phyloP scores from a whole-genome alignment of 2,797 vertebrate species.

The Myripristis jacobus region DNA sequence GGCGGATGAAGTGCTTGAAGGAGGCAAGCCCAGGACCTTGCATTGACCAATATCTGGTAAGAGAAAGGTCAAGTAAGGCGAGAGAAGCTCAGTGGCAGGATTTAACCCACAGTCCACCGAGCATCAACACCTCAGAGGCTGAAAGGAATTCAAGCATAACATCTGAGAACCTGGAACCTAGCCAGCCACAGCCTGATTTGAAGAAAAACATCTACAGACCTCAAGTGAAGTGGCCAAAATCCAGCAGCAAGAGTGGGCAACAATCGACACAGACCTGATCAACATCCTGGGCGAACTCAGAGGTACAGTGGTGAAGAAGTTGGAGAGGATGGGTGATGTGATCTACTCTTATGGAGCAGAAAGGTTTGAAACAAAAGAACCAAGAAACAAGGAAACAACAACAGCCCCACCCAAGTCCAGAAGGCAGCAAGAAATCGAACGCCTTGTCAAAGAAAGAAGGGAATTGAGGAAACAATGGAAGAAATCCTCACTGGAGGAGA shows the following conservation, averaged over 20 bases:
- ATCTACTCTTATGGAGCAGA: neutral
- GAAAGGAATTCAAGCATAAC: neutral
- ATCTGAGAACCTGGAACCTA: constrained; percentile 3
- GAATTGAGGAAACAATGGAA: neutral
- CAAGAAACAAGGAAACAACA: neutral
- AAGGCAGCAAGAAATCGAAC: neutral
- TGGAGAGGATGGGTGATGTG: neutral
- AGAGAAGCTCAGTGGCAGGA: constrained; percentile 11
- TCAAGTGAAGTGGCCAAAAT: neutral
- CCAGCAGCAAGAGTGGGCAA: neutral
- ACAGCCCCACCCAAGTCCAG: neutral
- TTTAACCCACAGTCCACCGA: neutral
- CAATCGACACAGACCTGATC: neutral
- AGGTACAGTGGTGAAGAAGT: neutral
- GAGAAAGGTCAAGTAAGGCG: neutral
- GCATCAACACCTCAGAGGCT: constrained; percentile 1
- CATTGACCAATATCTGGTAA: neutral
- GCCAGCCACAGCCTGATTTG: neutral
- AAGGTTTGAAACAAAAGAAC: neutral
- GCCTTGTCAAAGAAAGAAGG: constrained; percentile 2
- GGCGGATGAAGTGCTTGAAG: neutral
- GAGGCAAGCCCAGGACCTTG: neutral
- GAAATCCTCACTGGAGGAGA: neutral
- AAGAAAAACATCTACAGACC: constrained; percentile 3
- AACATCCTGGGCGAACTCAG: neutral